These are phyloP conservation scores for Phenacoccus solenopsis DNA, from an alignment of 1,140 invertebrate species.

Conservation along the genomic window DNA sequence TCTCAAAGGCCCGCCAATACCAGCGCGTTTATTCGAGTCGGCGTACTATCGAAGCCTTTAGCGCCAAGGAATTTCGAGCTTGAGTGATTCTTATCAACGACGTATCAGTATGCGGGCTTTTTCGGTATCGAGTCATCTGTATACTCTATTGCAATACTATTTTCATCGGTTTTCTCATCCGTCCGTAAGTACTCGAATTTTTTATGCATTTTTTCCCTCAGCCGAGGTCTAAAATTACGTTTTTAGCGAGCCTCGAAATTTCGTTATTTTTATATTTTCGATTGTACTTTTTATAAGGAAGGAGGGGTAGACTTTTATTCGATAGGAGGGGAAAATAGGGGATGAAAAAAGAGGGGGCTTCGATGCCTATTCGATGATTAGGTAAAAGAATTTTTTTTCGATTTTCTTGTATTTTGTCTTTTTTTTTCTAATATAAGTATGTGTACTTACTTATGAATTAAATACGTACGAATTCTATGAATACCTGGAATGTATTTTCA, in stretches of 20 bases:
- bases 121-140: slow-evolving; percentile 1
- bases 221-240: neutral
- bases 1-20: neutral
- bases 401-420: too few species aligned
- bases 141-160: neutral
- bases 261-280: neutral
- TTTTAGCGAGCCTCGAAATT: neutral
- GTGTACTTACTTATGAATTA: too few species aligned
- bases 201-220: neutral
- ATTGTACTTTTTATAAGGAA: too few species aligned
- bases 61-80: neutral
- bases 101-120: slow-evolving; percentile 12
- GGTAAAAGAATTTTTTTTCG: too few species aligned
- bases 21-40: neutral
- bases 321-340: neutral
- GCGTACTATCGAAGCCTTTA: neutral
- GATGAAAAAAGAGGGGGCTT: too few species aligned
- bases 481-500: too few species aligned
- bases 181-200: neutral
- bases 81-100: neutral
- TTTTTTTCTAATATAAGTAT: too few species aligned
- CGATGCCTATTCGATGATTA: too few species aligned
- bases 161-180: neutral
- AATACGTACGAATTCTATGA: too few species aligned
- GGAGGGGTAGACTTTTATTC: too few species aligned